phyloP scores from a whole-genome alignment of 2,888 invertebrate species.

The Plagodis dolabraria region DNA sequence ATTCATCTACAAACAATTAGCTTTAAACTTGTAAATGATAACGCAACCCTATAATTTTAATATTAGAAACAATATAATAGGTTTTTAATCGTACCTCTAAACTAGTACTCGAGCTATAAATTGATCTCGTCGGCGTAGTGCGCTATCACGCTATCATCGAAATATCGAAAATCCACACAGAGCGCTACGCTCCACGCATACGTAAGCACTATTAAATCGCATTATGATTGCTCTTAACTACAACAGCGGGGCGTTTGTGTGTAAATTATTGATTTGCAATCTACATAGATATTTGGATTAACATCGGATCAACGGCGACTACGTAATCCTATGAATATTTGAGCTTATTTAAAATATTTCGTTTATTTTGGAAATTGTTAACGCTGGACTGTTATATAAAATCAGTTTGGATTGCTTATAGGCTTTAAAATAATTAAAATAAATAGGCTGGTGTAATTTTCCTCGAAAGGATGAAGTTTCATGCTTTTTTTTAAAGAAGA shows the following conservation, averaged over 20 bases:
- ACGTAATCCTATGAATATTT: constrained; percentile 26
- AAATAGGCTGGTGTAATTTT: no score
- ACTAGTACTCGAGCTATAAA: constrained; percentile 22
- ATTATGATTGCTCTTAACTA: constrained; percentile 61
- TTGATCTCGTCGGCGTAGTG: constrained; percentile 58
- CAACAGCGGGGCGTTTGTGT: constrained; percentile 52
- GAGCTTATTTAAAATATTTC: constrained; percentile 25
- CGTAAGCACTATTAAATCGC: constrained; percentile 62
- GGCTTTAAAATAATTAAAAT: no score
- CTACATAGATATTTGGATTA: constrained; percentile 50
- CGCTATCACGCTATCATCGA: constrained; percentile 48
- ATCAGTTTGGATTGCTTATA: no score
- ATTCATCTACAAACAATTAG: no score
- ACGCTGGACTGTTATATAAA: constrained; percentile 1
- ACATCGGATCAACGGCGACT: constrained; percentile 32
- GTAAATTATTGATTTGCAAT: constrained; percentile 62
- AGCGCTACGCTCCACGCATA: constrained; percentile 59
- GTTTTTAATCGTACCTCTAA: background rate
- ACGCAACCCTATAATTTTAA: no score
- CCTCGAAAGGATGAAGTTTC: no score
- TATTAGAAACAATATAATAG: no score
- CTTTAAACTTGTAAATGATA: no score
- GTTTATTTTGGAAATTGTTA: constrained; percentile 13
- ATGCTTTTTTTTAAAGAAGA: no score
- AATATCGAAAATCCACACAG: constrained; percentile 64